Evolutionary conservation across 2,113 vertebrate species (phyloP), one percentile per base, ranked within the genome.

Genomic region (Patagioenas fasciata): DNA sequence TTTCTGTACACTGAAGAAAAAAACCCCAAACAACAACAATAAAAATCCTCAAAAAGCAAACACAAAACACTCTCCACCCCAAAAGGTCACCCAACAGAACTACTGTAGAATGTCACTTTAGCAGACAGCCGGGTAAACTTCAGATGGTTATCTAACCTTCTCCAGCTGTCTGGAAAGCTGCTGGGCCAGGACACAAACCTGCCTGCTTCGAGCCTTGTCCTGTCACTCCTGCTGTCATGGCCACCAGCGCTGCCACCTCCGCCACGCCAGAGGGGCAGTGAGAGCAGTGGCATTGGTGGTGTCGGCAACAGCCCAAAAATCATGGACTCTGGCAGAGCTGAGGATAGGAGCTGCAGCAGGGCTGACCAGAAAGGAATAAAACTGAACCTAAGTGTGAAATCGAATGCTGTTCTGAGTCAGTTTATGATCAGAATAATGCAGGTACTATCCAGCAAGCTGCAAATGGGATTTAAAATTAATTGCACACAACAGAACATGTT

Each of bases 221-320:
- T 1, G 5, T 26, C n/a, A 11, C 23, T 82, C 24, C 48, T 53
- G 66, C 62, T 86, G 64, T 40, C 44, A 20, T 31, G 28, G 40
- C 20, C 47, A 12, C 44, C 18, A 15, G 42, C 42, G 6, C 15
- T 15, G 42, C 42, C 42, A 4, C 15, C 42, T 44, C 42, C 42
- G 42, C 42, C 42, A 44, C 15, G 15, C 42, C 15, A 15, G 11
- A n/a, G 29, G 42, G 19, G 14, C 9, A 21, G 53, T 0, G 0
- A 36, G 17, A 28, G 13, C 62, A 61, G 54, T 1, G 0, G 38
- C 62, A 44, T 5, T 1, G 1, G 12, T 28, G 10, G 42, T 32
- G 19, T 21, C 1, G 5, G 19, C 23, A 62, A 31, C 47, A 50
- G 42, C n/a, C 24, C 16, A 5, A 31, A n/a, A 58, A 54, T 47